Conservation (phyloP, 1,140 invertebrate species). For the Arctopsyche grandis region DNA sequence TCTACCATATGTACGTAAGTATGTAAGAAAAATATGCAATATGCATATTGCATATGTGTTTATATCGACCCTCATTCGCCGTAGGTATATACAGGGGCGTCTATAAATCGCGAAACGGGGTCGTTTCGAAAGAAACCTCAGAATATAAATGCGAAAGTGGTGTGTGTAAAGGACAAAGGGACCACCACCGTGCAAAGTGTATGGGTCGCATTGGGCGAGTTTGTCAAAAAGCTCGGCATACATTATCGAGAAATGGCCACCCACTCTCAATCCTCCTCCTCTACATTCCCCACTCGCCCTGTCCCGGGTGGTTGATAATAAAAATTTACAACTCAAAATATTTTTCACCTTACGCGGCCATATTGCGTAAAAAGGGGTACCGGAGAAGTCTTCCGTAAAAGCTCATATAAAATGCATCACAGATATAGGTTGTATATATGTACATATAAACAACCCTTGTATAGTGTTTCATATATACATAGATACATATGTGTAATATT, state of each 20-base stretch:
- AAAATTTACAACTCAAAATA: constrained; percentile 48
- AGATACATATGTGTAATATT: neutral
- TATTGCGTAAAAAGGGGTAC: constrained; percentile 28
- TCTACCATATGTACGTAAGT: neutral
- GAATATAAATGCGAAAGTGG: neutral
- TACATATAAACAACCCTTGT: neutral
- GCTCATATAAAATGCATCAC: constrained; percentile 30
- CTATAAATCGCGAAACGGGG: neutral
- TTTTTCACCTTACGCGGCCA: constrained; percentile 35
- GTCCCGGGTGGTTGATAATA: constrained; percentile 40
- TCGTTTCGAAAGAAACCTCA: neutral
- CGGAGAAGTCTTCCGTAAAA: neutral
- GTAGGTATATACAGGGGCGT: neutral
- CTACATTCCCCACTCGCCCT: neutral
- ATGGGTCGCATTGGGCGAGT: constrained; percentile 8
- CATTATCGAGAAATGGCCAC: constrained; percentile 38
- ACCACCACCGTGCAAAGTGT: constrained; percentile 30
- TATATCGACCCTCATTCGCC: neutral
- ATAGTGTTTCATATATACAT: neutral
- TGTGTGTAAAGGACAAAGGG: constrained; percentile 30
- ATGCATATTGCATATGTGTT: neutral
- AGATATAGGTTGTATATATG: no score
- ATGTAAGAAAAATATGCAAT: neutral
- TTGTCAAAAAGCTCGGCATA: constrained; percentile 43
- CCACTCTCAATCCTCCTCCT: neutral